phyloP scores from a whole-genome alignment of 2,113 vertebrate species.

The Vidua chalybeata region DNA sequence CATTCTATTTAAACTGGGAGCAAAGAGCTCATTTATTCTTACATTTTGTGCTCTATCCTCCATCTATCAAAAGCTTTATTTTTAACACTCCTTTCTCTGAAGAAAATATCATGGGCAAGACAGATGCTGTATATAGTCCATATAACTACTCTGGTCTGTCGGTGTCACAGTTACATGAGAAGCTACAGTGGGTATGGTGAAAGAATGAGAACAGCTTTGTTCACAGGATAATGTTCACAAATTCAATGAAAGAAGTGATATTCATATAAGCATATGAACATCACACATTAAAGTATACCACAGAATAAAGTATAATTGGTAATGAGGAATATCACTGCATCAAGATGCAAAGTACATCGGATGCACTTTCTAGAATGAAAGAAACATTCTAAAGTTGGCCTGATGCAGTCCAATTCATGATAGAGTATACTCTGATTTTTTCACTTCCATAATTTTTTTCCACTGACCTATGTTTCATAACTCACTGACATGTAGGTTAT shows the following conservation, averaged over 20 bases:
- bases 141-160: background rate
- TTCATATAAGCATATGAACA: too few relatives aligned
- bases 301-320: background rate
- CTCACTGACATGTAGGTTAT: background rate
- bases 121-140: background rate
- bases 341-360: background rate
- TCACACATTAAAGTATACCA: too few relatives aligned
- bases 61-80: background rate
- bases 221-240: background rate
- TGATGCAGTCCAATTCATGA: background rate
- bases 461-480: background rate
- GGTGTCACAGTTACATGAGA: background rate
- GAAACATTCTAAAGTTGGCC: background rate
- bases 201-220: background rate
- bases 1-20: background rate
- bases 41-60: background rate
- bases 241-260: background rate
- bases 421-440: background rate
- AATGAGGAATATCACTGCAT: background rate
- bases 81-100: background rate
- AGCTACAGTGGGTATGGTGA: background rate
- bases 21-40: background rate
- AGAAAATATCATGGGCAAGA: background rate
- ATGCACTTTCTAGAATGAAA: background rate
- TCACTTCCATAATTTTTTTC: background rate